A percentile compares a stretch with the other conserved stretches of the same genome.
phyloP scores from a whole-genome alignment of 2,797 vertebrate genomes.

The Dendrocincla fuliginosa region DNA sequence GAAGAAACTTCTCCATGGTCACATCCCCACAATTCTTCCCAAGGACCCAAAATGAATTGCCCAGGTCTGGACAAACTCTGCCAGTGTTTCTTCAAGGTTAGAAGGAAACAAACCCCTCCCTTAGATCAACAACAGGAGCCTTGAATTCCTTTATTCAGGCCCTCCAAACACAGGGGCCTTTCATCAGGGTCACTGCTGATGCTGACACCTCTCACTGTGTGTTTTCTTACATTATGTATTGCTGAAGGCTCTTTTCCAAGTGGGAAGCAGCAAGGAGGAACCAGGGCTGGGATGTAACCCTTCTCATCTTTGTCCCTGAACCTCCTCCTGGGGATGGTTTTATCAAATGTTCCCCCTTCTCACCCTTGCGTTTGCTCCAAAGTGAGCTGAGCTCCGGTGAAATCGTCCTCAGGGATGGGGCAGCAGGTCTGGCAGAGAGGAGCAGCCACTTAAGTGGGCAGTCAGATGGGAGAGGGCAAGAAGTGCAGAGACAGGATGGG shows the following conservation, averaged over 20 bases:
- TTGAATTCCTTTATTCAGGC: not conserved
- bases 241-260: not conserved
- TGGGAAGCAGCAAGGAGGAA: not conserved
- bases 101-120: not conserved
- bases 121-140: not conserved
- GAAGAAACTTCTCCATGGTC: not conserved
- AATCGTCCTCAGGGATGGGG: accelerated
- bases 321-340: not conserved
- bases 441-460: not conserved
- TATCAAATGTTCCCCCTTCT: not conserved
- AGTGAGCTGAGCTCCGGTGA: not conserved
- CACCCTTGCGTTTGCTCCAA: not conserved
- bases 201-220: not conserved
- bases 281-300: not conserved
- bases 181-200: not conserved
- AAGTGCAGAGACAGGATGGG: not conserved
- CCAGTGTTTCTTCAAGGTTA: not conserved
- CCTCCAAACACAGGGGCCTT: not conserved
- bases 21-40: not conserved
- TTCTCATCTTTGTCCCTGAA: not conserved
- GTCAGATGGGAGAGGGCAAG: not conserved
- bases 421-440: not conserved
- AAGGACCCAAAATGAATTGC: not conserved
- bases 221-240: not conserved
- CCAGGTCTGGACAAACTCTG: not conserved